phyloP scores from a whole-genome alignment of 1,140 invertebrate genomes.

The Tetraneura akinire region DNA sequence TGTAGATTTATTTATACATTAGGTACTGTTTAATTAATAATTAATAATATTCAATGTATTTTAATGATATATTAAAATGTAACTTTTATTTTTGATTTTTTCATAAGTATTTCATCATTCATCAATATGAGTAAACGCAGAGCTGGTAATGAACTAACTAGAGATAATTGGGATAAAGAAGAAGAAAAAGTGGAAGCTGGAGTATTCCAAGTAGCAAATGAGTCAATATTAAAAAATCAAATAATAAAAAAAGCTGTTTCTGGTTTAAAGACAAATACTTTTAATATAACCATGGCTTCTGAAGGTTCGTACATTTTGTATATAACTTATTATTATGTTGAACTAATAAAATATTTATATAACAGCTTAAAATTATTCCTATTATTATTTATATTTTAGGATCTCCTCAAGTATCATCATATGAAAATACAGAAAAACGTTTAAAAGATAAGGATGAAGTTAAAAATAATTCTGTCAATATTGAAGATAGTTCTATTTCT shows the following conservation, averaged over 20 bases:
- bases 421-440: background rate
- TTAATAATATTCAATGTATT: no score
- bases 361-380: no score
- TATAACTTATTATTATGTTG: background rate
- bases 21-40: no score
- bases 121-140: slow-evolving; percentile 65
- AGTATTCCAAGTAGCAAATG: slow-evolving; percentile 69
- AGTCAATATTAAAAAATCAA: slow-evolving; percentile 72
- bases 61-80: no score
- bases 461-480: slow-evolving; percentile 27
- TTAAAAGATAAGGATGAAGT: slow-evolving; percentile 22
- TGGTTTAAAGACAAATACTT: background rate
- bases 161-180: slow-evolving; percentile 89
- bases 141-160: slow-evolving; percentile 77
- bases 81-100: no score
- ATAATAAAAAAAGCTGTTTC: slow-evolving; percentile 71
- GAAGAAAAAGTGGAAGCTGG: slow-evolving; percentile 79
- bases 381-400: slow-evolving; percentile 2
- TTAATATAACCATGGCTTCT: background rate
- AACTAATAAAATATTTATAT: no score
- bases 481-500: background rate
- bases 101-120: background rate
- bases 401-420: slow-evolving; percentile 30
- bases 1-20: no score
- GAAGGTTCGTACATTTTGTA: background rate